Conservation (phyloP, 1,140 invertebrate species). For the Drosophila setifemur region DNA sequence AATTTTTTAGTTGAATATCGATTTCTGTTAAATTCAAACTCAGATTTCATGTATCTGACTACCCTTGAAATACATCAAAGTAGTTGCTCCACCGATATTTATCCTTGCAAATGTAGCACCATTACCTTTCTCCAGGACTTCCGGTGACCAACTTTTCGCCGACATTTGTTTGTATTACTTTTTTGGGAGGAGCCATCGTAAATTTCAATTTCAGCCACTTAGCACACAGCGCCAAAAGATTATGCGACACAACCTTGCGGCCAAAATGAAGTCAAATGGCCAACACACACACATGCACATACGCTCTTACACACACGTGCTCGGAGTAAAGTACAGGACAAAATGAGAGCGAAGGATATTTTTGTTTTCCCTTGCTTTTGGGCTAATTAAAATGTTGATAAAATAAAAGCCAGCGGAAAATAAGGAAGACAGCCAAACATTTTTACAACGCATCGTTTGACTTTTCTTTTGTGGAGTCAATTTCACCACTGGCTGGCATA, state of each 20-base stretch:
- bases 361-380: conserved; percentile 57
- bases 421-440: conserved; percentile 40
- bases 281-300: conserved; percentile 10
- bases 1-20: too few species aligned
- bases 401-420: conserved; percentile 52
- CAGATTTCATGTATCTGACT: too few species aligned
- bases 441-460: conserved; percentile 48
- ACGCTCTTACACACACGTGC: background rate
- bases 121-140: background rate
- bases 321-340: background rate
- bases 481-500: conserved; percentile 46
- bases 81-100: background rate
- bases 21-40: too few species aligned
- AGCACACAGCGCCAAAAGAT: conserved; percentile 63
- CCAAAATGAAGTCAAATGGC: conserved; percentile 70
- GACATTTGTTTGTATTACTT: conserved; percentile 70
- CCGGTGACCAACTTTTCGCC: conserved; percentile 30
- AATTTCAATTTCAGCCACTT: conserved; percentile 75
- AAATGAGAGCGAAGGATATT: conserved; percentile 33
- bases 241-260: conserved; percentile 67
- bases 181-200: conserved; percentile 55
- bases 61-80: too few species aligned
- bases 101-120: background rate
- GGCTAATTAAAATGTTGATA: conserved; percentile 78
- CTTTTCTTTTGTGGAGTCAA: conserved; percentile 42